Percentiles rank a stretch among this genome's conserved stretches.
These are phyloP conservation scores for Poeciliopsis prolifica DNA, from an alignment of 2,113 vertebrate species.

Conservation along the genomic window DNA sequence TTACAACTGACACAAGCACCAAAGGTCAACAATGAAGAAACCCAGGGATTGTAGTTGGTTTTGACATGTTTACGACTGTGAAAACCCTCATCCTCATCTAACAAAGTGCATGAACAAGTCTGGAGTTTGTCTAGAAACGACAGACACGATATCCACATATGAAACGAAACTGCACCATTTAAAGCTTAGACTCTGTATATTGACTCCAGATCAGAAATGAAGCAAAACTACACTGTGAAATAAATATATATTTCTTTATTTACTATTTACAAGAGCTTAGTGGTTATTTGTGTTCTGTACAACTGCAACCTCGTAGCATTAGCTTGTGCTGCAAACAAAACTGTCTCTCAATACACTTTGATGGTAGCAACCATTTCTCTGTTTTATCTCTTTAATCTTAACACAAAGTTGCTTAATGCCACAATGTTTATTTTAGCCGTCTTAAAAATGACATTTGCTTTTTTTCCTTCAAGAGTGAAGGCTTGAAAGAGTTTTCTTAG, in stretches of 20 bases:
- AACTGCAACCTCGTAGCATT: too few species aligned
- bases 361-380: not conserved
- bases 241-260: too few species aligned
- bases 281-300: too few species aligned
- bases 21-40: constrained; percentile 29
- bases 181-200: too few species aligned
- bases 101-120: constrained; percentile 17
- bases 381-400: not conserved
- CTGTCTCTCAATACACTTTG: not conserved
- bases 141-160: constrained; percentile 5
- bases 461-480: too few species aligned
- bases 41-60: constrained; percentile 16
- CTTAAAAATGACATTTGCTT: not conserved
- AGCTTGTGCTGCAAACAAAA: too few species aligned
- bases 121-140: constrained; percentile 48
- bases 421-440: not conserved
- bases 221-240: too few species aligned
- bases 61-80: constrained; percentile 47
- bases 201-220: too few species aligned
- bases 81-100: constrained; percentile 23
- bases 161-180: not conserved
- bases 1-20: not conserved
- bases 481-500: not conserved
- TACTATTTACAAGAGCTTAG: too few species aligned
- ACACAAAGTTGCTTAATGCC: not conserved